phyloP scores from a whole-genome alignment of 2,113 vertebrate genomes.

The Sapayoa aenigma region DNA sequence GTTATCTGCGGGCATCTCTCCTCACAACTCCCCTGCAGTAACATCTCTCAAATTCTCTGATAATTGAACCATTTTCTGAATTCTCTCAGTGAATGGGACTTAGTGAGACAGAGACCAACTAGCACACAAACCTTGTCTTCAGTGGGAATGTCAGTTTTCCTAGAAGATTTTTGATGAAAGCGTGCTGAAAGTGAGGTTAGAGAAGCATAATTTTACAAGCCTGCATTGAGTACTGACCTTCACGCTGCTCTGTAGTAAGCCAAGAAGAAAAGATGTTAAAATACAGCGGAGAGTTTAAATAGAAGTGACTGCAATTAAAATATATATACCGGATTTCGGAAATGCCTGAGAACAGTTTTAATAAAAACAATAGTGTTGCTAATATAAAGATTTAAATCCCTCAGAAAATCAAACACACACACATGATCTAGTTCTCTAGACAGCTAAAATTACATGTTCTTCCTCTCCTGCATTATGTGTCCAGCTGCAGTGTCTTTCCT shows the following conservation, averaged over 20 bases:
- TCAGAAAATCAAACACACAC: not conserved
- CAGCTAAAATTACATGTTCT: not conserved
- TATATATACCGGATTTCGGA: not conserved
- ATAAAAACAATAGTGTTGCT: not conserved
- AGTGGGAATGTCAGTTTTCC: not conserved
- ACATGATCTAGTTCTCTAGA: not conserved
- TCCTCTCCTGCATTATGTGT: not conserved
- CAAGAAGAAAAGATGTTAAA: not conserved
- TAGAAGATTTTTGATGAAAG: not conserved
- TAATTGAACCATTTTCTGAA: conserved; percentile 60
- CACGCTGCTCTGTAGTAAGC: not conserved
- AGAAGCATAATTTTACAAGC: not conserved
- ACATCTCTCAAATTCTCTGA: not conserved
- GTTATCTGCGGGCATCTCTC: conserved; percentile 35
- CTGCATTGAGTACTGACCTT: not conserved
- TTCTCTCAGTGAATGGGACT: not conserved
- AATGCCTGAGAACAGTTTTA: not conserved
- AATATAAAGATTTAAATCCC: not conserved
- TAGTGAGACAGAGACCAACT: not conserved
- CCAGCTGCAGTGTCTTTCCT: not conserved
- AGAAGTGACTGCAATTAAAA: conserved; percentile 8
- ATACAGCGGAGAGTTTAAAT: not conserved
- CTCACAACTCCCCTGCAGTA: conserved; percentile 25
- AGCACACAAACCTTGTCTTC: not conserved
- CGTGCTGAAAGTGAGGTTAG: not conserved